Percentiles rank a stretch among this genome's conserved stretches.
Conservation (phyloP, 2,113 vertebrate species). For the Phainopepla nitens region DNA sequence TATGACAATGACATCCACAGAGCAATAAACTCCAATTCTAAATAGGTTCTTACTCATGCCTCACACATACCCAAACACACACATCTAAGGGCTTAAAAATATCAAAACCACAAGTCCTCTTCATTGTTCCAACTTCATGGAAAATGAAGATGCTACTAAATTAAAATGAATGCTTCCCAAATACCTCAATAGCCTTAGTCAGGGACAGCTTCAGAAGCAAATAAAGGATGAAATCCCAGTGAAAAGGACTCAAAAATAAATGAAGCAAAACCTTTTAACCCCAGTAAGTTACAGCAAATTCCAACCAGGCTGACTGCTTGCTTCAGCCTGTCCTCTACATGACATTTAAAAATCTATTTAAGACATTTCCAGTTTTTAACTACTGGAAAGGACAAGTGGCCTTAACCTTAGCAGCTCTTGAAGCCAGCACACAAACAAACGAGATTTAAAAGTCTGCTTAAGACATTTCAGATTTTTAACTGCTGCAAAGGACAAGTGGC, state of each 20-base stretch:
- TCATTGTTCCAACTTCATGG: neutral
- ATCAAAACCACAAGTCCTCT: neutral
- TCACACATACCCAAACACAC: neutral
- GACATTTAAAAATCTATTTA: neutral
- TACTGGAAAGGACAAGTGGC: neutral
- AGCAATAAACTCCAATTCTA: neutral
- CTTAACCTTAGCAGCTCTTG: neutral
- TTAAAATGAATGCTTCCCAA: neutral
- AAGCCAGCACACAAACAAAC: neutral
- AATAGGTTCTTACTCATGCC: neutral
- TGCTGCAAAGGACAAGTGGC: neutral
- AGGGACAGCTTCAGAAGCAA: neutral
- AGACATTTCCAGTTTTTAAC: neutral
- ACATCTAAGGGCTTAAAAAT: neutral
- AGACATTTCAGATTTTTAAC: neutral
- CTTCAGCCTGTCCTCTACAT: neutral
- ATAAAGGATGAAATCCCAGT: neutral
- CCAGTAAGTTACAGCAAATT: neutral
- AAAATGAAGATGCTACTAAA: neutral
- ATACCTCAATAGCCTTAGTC: neutral
- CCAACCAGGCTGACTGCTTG: neutral
- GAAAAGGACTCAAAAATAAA: neutral
- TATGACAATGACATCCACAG: neutral
- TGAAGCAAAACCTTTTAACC: neutral
- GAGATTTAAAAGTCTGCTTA: neutral